phyloP scores from a whole-genome alignment of 2,113 vertebrate genomes.

The Protobothrops flavoviridis region DNA sequence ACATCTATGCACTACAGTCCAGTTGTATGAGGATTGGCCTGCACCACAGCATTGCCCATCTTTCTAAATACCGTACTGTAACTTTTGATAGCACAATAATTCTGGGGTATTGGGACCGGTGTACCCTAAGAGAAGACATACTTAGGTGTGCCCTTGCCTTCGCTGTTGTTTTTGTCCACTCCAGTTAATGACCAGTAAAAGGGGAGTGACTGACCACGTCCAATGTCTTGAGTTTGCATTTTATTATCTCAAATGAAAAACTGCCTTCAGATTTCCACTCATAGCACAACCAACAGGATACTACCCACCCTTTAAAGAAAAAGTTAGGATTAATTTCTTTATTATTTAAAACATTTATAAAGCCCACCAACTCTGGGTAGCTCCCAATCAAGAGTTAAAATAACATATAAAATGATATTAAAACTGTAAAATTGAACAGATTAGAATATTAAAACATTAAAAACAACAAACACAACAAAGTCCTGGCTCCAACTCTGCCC shows the following conservation, averaged over 20 bases:
- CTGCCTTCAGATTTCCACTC: neutral
- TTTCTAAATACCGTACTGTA: neutral
- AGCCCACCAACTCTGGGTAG: neutral
- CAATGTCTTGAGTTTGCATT: neutral
- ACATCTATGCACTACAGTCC: neutral
- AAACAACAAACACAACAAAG: neutral
- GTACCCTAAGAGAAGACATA: neutral
- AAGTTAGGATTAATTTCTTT: neutral
- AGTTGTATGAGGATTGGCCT: neutral
- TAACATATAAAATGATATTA: neutral
- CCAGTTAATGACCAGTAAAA: neutral
- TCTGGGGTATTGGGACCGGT: neutral
- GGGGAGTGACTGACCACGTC: neutral
- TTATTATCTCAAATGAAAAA: neutral
- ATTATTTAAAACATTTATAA: neutral
- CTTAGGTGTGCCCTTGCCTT: neutral
- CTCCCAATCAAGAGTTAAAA: neutral
- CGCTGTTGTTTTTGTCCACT: neutral
- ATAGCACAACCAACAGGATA: neutral
- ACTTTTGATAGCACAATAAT: neutral
- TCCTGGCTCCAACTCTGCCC: neutral
- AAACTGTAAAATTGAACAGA: neutral
- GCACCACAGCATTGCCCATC: neutral
- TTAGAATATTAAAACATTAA: neutral
- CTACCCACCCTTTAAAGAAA: neutral